Evolutionary conservation across 1,140 invertebrate species (phyloP).

Genomic region (Sycophila sp.): DNA sequence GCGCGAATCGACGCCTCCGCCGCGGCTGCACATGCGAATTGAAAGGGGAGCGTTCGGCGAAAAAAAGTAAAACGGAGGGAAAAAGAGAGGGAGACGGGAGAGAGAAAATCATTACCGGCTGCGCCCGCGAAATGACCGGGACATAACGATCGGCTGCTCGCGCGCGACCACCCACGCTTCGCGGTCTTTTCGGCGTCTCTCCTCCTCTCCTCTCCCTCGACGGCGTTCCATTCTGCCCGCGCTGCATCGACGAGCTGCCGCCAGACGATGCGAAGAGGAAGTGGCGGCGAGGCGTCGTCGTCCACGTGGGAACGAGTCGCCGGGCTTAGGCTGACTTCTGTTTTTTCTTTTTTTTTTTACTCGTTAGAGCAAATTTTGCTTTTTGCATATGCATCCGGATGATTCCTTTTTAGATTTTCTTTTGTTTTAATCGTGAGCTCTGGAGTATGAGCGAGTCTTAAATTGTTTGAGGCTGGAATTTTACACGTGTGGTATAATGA

Average conservation of each 20-base stretch:
- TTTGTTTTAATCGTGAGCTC: too few relatives aligned
- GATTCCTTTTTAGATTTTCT: too few relatives aligned
- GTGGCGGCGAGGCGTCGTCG: neutral
- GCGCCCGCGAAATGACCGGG: constrained; percentile 24
- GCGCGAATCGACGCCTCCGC: neutral
- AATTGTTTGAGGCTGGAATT: too few relatives aligned
- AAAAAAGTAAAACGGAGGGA: neutral
- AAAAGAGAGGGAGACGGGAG: neutral
- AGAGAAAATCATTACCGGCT: constrained; percentile 1
- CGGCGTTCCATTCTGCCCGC: neutral
- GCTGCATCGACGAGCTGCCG: neutral
- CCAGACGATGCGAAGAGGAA: too few relatives aligned
- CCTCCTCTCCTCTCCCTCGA: neutral
- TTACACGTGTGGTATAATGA: too few relatives aligned
- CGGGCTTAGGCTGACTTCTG: too few relatives aligned
- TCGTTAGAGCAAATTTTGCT: too few relatives aligned
- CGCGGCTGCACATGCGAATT: too few relatives aligned
- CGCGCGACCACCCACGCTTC: constrained; percentile 32
- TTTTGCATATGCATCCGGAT: too few relatives aligned
- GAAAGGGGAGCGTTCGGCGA: neutral
- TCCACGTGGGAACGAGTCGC: neutral
- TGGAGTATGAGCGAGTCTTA: too few relatives aligned
- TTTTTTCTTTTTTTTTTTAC: too few relatives aligned
- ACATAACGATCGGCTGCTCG: neutral
- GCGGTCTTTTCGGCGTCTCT: neutral